Base-by-base conservation (phyloP, 2,113 vertebrate genomes). In the Danionella cerebrum region DNA sequence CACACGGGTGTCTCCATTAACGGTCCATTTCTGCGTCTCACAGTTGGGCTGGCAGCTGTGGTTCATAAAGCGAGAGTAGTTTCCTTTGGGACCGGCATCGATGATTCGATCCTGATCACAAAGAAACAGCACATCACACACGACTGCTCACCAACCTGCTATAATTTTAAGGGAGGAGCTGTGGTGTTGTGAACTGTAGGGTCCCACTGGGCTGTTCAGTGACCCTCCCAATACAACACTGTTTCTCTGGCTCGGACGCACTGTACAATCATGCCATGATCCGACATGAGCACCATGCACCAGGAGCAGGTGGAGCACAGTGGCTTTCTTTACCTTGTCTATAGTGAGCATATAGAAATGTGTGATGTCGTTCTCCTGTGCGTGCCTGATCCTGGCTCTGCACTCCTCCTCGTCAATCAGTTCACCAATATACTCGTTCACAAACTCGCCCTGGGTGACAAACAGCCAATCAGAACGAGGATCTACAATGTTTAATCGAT, bases 321-420 rank as follows among this genome's bases (percentile, higher is more conserved):
- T 13, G 3, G 11, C 19, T 25, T 5, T 10, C n/a, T 19, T 65
- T 88, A 98, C 96, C 94, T 99, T 98, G 83, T 97, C 94, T 19
- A 99, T 96, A 27, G 96, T 99, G 63, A 99, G 95, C 96, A 99
- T 97, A 82, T 98, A 99, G 82, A 99, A 99, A 81, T 97, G 89
- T 0, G 89, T 93, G 80, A 99, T 93, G 83, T 98, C 94, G 22
- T 98, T 96, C 73, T 99, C 96, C 3, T 99, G 96, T 0, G 96
- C 96, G 1, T 87, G 84, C 64, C 85, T 90, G 84, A 99, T 99
- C 45, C 96, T 85, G 6, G 92, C 92, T 84, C 91, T 89, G 73
- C 96, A 99, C 53, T 99, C 96, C 79, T 98, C 95, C 78, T 98
- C 96, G 29, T 98, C 96, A 0, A 99, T 93, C 77, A 99, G 84